Evolutionary conservation across 2,797 vertebrate species (phyloP), one percentile per base, ranked within the genome.

Genomic region (Forpus xanthops): DNA sequence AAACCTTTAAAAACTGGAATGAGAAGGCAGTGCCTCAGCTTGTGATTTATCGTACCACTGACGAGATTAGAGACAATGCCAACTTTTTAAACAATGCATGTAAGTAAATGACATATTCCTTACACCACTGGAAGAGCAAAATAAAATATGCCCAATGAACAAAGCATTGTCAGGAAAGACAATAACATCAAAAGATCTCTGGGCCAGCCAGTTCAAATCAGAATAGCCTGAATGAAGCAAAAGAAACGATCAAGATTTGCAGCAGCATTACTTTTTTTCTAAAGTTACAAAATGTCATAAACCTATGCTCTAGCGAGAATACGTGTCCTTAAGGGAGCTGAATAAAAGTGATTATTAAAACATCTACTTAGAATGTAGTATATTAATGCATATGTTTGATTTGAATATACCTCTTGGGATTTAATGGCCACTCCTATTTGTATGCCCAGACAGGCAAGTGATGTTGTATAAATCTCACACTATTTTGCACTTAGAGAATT

Each of bases 1-100:
- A 89, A 72, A 89, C 74, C 79, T 96, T 95, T 91, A 82, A 91
- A 96, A 95, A 74, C 25, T 42, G 66, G 60, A 94, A 64, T 53
- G 77, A 85, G 47, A 89, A 93, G 65, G 72, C 74, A 95, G 28
- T 47, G 12, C n/a, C 74, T 77, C 39, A 81, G 81, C 55, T 67
- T 94, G 79, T 61, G 95, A 95, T 95, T 96, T 94, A 87, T 50
- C 68, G 12, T 87, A 68, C 89, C 28, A 28, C 64, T 94, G 62
- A 67, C 84, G 67, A 95, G 89, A 94, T 87, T 72, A 94, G 81
- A 95, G 70, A 76, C 87, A 90, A 94, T 74, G 37, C 41, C 74
- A n/a, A 24, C 89, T 90, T 97, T 64, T 74, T 72, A 96, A 95
- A 94, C 45, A 76, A 83, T 53, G 70, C 28, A 24, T 87, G 85